Evolutionary conservation across 2,888 invertebrate genomes (phyloP), one percentile per base, ranked within the genome.

Genomic region (Brachyptera risi): DNA sequence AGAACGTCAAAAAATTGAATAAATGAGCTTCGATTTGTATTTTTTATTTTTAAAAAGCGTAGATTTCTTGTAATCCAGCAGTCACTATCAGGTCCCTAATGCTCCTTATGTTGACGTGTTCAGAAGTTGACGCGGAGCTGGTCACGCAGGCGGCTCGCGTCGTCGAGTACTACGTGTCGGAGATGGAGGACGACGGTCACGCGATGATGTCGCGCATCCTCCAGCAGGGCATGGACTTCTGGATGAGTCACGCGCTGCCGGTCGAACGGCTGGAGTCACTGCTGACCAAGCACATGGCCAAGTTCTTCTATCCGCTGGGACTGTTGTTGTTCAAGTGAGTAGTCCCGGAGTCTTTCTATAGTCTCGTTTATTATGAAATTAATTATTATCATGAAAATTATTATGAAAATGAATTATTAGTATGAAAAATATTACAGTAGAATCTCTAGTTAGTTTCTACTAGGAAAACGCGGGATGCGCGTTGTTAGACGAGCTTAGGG

Each of bases 231-330:
- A 68, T 77, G 21, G 72, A 73, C 60, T 78, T 78, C 66, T 79
- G 79, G 79, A 68, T 74, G 26, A 73, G 75, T 23, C 74, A 77
- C 62, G 69, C 73, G 57, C 69, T 79, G 21, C 74, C 77, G 1
- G 75, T 83, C 61, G 72, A 75, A 9, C 78, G 77, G 58, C 72
- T 85, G 63, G 85, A 85, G 71, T 73, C 72, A 2, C 76, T 84
- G 2, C 73, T 84, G 58, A 71, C 79, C 15, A 80, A 83, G 63
- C 80, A 81, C 60, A 79, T 83, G 76, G 76, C 79, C 62, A 75
- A 76, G 42, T 63, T 63, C 42, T 66, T 65, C 58, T 65, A 65
- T n/a, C 66, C 67, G 13, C 59, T 67, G 40, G 66, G 66, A 35
- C 56, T 66, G 35, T 61, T 66, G 40, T 47, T 67, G 17, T 65